Evolutionary conservation across 2,113 vertebrate genomes (phyloP), one percentile per base, ranked within the genome.

Genomic region (Thunnus thynnus): DNA sequence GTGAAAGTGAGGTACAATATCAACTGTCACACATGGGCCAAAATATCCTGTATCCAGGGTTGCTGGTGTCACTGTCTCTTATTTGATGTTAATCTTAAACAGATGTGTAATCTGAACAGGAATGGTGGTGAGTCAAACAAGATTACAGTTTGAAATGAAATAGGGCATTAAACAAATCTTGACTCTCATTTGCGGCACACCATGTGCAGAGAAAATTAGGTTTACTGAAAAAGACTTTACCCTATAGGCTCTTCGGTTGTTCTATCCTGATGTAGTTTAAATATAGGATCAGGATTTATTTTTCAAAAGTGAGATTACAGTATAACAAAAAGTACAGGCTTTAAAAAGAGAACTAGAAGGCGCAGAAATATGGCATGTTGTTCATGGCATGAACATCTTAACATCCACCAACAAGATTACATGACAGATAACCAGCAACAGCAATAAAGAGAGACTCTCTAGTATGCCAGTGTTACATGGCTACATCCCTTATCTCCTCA

Each of bases 381-480:
- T 83, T 89, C 67, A 82, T 62, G 86, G 74, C 58, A 51, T 79
- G 55, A 90, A 82, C 30, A 64, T 76, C 72, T 87, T 86, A 73
- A 86, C 73, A 88, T 89, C 83, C 88, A 90, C 76, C 91, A 78
- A 87, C 68, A 77, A 82, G 74, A 89, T 73, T 81, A 90, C 76
- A 88, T 57, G 56, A 91, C 81, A 85, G 66, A 92, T 67, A 86
- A 88, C 84, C 87, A 90, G 68, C 82, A 76, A 87, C 66, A 70
- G 71, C 70, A 57, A 80, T 67, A 41, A 69, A 85, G 78, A 84
- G 78, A 78, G 82, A 50, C 77, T 76, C 60, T 82, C 68, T 57
- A 69, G 74, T 64, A 73, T n/a, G 82, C 67, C 80, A 68, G 72
- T 6, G 46, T 80, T 72, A 76, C 61, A 57, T 65, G 78, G 83